Evolutionary conservation across 2,113 vertebrate genomes (phyloP), one percentile per base, ranked within the genome.

Genomic region (Tympanuchus pallidicinctus): DNA sequence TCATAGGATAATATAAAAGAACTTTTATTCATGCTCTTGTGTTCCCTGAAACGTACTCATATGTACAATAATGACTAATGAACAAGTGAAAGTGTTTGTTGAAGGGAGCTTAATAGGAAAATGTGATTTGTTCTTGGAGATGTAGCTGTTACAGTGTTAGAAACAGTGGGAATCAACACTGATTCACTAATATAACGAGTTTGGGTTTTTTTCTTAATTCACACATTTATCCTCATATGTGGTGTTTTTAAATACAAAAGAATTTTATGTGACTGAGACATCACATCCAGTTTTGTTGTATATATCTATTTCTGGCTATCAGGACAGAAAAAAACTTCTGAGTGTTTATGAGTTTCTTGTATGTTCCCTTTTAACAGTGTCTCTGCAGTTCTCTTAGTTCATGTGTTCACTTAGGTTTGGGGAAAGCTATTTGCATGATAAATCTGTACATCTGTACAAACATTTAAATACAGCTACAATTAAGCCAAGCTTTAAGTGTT

Each of bases 151-250:
- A 56, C 13, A 21, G 66, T 28, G 56, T 77, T 73, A 90, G 67
- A 94, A 83, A 82, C 42, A 45, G 61, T 91, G 92, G 90, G 83
- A 91, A 88, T 40, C 36, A 80, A 76, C 24, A 84, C 54, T 74
- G 66, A 78, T 91, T 82, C 63, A 90, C 80, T 81, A 61, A 61
- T 92, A 47, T 78, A 79, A 71, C 76, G 27, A 65, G 10, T 8
- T 28, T 48, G 47, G 25, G 12, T 34, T 42, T 50, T 47, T 54
- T 76, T 86, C 40, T 92, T 87, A 73, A 45, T 80, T 47, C 4
- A 34, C 32, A 24, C 74, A 83, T 93, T 91, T 78, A 69, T 83
- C 94, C 71, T 93, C 63, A 90, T 70, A 92, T 86, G 90, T 73
- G 73, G 76, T 86, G 13, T 17, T 91, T 80, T 95, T 73, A 66